Evolutionary conservation across 2,113 vertebrate genomes (phyloP).

Genomic region (Monopterus albus): DNA sequence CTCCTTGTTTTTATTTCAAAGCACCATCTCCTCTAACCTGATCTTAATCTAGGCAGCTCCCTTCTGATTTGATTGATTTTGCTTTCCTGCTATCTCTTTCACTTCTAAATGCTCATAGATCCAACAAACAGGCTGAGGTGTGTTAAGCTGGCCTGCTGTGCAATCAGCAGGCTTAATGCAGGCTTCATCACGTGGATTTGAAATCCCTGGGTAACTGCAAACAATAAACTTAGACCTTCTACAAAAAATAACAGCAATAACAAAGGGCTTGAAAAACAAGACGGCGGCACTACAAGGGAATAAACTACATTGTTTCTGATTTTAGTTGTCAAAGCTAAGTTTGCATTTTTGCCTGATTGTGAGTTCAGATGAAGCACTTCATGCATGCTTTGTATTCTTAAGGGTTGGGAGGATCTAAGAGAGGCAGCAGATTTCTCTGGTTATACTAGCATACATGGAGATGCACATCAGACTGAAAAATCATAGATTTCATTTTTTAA

Average conservation of each 20-base stretch:
- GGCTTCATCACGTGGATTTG: neutral
- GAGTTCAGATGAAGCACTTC: slow-evolving; percentile 25
- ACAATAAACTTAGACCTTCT: slow-evolving; percentile 1
- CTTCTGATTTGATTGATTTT: slow-evolving; percentile 41
- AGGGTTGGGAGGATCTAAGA: neutral
- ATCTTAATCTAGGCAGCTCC: slow-evolving; percentile 16
- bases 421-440: neutral
- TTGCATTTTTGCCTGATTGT: slow-evolving; percentile 19
- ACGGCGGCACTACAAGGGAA: neutral
- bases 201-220: slow-evolving; percentile 6
- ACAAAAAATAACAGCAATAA: slow-evolving; percentile 34
- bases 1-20: slow-evolving; percentile 22
- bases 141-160: slow-evolving; percentile 1
- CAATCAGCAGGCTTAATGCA: slow-evolving; percentile 4
- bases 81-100: slow-evolving; percentile 27
- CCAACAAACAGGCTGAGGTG: slow-evolving; percentile 7
- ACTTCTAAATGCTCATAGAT: slow-evolving; percentile 34
- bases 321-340: slow-evolving; percentile 21
- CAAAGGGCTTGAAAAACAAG: slow-evolving; percentile 30
- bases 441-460: neutral
- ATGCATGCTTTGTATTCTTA: neutral
- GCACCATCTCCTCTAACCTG: slow-evolving; percentile 29
- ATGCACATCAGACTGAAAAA: neutral
- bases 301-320: neutral
- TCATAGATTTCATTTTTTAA: neutral